Evolutionary conservation across 2,888 invertebrate genomes (phyloP).

Genomic region (Drosophila dives): DNA sequence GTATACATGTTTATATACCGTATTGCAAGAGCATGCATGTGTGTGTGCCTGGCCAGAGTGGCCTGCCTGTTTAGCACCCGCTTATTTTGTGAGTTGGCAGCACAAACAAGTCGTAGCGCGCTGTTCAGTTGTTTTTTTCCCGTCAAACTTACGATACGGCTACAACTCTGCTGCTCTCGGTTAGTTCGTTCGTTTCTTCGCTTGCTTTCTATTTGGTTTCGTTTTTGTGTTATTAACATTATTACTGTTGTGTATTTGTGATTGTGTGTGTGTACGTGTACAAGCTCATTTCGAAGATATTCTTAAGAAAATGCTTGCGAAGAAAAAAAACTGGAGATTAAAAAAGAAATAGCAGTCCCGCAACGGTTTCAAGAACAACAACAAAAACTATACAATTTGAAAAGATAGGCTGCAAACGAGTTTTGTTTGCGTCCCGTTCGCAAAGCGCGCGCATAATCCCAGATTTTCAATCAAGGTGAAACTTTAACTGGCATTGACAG

Average conservation of each 20-base stretch:
- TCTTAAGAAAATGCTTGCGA: slow-evolving; percentile 52
- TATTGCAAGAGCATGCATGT: slow-evolving; percentile 19
- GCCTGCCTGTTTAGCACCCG: slow-evolving; percentile 58
- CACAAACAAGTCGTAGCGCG: slow-evolving; percentile 64
- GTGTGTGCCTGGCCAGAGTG: slow-evolving; percentile 56
- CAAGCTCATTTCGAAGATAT: slow-evolving; percentile 60
- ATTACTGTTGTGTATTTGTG: slow-evolving; percentile 61
- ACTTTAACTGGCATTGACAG: slow-evolving; percentile 65
- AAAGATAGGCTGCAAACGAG: slow-evolving; percentile 55
- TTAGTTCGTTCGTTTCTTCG: slow-evolving; percentile 65
- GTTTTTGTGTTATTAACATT: slow-evolving; percentile 79
- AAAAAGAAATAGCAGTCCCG: slow-evolving; percentile 38
- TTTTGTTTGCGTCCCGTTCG: slow-evolving; percentile 53
- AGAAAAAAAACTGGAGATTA: slow-evolving; percentile 33
- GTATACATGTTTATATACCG: slow-evolving; percentile 37
- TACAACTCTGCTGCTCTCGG: slow-evolving; percentile 64
- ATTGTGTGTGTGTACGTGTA: slow-evolving; percentile 65
- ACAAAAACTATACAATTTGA: slow-evolving; percentile 38
- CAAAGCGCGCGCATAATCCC: slow-evolving; percentile 67
- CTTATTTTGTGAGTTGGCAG: slow-evolving; percentile 68
- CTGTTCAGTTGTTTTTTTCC: slow-evolving; percentile 65
- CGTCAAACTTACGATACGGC: slow-evolving; percentile 65
- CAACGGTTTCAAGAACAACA: slow-evolving; percentile 35
- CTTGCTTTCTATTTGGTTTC: slow-evolving; percentile 78
- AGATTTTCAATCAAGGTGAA: slow-evolving; percentile 70